phyloP scores from a whole-genome alignment of 2,797 vertebrate genomes.

The Arrhamphus sclerolepis region DNA sequence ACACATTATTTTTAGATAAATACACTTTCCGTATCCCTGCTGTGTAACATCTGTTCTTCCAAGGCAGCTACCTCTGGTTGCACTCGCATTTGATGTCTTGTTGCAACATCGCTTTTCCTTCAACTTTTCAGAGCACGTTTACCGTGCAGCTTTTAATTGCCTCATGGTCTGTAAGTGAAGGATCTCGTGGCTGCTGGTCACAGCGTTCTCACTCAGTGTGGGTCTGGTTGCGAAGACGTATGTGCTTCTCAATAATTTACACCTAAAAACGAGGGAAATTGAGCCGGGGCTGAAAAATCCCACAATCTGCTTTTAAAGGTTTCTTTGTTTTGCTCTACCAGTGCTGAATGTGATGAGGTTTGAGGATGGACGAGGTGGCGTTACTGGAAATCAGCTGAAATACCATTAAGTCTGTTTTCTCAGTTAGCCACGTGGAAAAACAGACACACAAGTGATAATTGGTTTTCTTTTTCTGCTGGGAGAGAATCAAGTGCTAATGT shows the following conservation, averaged over 20 bases:
- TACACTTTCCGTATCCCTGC: no score
- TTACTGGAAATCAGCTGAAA: no score
- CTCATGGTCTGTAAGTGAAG: background rate
- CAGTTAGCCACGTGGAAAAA: slow-evolving; percentile 3
- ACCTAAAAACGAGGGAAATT: background rate
- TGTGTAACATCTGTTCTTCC: no score
- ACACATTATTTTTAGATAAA: no score
- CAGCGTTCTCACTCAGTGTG: background rate
- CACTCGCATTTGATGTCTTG: no score
- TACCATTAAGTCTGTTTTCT: slow-evolving; percentile 23
- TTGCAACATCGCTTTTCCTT: no score
- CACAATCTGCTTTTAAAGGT: background rate
- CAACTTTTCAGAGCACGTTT: background rate
- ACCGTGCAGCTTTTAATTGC: background rate
- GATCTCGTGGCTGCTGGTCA: background rate
- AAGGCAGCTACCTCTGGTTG: no score
- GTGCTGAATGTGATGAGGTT: background rate
- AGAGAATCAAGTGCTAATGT: slow-evolving; percentile 23
- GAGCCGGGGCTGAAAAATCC: background rate
- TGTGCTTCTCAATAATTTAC: background rate
- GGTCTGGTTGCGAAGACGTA: background rate
- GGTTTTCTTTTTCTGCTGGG: slow-evolving; percentile 3
- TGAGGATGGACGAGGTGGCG: background rate
- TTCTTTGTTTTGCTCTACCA: background rate
- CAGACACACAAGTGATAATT: background rate